Evolutionary conservation across 2,113 vertebrate genomes (phyloP).

Genomic region (Bujurquina vittata): DNA sequence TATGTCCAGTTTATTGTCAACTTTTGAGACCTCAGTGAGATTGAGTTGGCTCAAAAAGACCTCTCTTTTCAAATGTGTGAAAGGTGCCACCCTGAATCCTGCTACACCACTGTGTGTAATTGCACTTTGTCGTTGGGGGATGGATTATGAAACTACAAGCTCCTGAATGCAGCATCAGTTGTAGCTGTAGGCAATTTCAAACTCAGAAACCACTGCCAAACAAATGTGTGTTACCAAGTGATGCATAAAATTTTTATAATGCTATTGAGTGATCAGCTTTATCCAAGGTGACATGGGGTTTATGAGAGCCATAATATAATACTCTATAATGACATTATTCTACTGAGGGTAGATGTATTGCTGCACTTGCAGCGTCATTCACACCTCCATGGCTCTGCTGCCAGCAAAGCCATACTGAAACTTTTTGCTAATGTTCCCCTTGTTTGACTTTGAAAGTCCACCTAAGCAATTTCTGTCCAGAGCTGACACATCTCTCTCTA

Average conservation of each 20-base stretch:
- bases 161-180: slow-evolving; percentile 46
- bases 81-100: slow-evolving; percentile 61
- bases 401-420: slow-evolving; percentile 41
- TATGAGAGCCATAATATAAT: slow-evolving; percentile 72
- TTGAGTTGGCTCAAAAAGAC: slow-evolving; percentile 73
- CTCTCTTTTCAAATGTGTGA: slow-evolving; percentile 63
- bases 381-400: slow-evolving; percentile 52
- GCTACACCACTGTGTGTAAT: slow-evolving; percentile 61
- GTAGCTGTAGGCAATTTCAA: slow-evolving; percentile 60
- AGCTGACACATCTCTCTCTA: slow-evolving; percentile 43
- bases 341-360: slow-evolving; percentile 59
- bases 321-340: slow-evolving; percentile 70
- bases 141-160: slow-evolving; percentile 39
- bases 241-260: slow-evolving; percentile 65
- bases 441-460: slow-evolving; percentile 69
- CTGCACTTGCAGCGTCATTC: slow-evolving; percentile 61
- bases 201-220: slow-evolving; percentile 58
- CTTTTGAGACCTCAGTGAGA: slow-evolving; percentile 69
- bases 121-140: slow-evolving; percentile 53
- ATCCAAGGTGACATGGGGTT: slow-evolving; percentile 74
- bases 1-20: slow-evolving; percentile 63
- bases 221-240: slow-evolving; percentile 59
- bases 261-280: slow-evolving; percentile 64
- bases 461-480: slow-evolving; percentile 48
- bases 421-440: slow-evolving; percentile 57